Conservation (phyloP, 2,797 vertebrate genomes). For the Strix occidentalis region DNA sequence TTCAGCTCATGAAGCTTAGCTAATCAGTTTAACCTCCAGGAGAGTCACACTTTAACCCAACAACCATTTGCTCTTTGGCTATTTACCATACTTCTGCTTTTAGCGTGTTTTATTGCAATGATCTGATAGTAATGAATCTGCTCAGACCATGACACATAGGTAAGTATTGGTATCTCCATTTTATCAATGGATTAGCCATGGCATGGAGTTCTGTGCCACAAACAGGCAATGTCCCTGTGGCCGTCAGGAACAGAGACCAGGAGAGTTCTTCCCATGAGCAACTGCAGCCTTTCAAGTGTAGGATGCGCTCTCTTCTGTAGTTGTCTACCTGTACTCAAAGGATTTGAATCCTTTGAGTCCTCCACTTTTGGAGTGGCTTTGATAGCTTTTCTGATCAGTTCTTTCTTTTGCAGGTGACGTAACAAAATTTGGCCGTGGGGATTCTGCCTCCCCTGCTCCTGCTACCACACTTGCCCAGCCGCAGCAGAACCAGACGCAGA, state of each 20-base stretch:
- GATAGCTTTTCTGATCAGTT: neutral
- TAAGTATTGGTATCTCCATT: neutral
- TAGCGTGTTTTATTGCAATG: neutral
- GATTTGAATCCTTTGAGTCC: neutral
- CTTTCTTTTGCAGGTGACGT: slow-evolving; percentile 84
- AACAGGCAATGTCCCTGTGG: neutral
- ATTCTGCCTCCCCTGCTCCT: slow-evolving; percentile 93
- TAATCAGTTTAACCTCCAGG: slow-evolving; percentile 28
- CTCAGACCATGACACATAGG: neutral
- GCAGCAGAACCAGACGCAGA: slow-evolving; percentile 88
- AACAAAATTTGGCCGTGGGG: slow-evolving; percentile 92
- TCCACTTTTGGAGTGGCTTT: neutral
- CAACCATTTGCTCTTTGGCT: neutral
- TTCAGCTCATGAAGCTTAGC: slow-evolving; percentile 31
- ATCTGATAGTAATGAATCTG: neutral
- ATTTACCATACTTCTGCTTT: slow-evolving; percentile 18
- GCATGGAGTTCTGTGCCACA: accelerated
- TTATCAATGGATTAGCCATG: neutral
- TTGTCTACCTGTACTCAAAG: neutral
- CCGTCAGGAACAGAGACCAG: neutral
- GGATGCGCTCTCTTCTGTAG: neutral
- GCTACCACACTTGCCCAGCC: slow-evolving; percentile 86
- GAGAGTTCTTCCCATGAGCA: neutral
- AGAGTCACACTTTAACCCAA: neutral
- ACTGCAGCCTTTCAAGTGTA: neutral